A percentile compares a stretch with the other conserved stretches of the same genome.
These are phyloP conservation scores for Xiphophorus birchmanni DNA, from an alignment of 2,797 vertebrate species.

Conservation along the genomic window DNA sequence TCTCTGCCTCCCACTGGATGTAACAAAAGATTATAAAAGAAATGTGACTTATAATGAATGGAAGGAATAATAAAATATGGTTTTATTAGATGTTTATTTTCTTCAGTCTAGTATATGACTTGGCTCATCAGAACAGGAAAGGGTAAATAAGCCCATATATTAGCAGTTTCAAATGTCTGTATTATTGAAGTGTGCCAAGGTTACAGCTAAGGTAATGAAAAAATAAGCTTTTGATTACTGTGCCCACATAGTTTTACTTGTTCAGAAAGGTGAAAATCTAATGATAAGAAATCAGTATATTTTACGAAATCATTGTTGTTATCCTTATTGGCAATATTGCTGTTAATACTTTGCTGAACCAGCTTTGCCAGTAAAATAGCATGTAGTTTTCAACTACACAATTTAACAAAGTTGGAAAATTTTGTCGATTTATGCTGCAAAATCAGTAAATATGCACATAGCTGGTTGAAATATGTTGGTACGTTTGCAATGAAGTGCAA, in stretches of 20 bases:
- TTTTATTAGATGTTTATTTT: not conserved
- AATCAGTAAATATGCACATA: too few species aligned
- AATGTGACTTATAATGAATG: not conserved
- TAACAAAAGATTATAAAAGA: slow-evolving; percentile 24
- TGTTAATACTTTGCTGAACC: not conserved
- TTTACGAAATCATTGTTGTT: not conserved
- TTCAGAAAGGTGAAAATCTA: not conserved
- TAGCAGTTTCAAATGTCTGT: not conserved
- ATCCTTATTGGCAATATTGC: not conserved
- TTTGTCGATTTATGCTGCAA: not conserved
- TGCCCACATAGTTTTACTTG: not conserved
- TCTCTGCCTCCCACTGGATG: slow-evolving; percentile 21
- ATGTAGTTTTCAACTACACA: not conserved
- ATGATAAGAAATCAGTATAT: not conserved
- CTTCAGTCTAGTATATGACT: not conserved
- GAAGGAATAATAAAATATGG: not conserved
- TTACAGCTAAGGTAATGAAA: not conserved
- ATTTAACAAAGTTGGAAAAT: not conserved
- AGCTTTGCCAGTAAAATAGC: not conserved
- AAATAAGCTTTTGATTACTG: not conserved
- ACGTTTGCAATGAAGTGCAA: too few species aligned
- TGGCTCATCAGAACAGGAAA: not conserved
- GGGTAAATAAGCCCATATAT: not conserved
- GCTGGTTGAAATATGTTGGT: too few species aligned
- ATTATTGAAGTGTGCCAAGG: not conserved